Base-by-base conservation (phyloP, 2,797 vertebrate species). In the Thaleichthys pacificus region DNA sequence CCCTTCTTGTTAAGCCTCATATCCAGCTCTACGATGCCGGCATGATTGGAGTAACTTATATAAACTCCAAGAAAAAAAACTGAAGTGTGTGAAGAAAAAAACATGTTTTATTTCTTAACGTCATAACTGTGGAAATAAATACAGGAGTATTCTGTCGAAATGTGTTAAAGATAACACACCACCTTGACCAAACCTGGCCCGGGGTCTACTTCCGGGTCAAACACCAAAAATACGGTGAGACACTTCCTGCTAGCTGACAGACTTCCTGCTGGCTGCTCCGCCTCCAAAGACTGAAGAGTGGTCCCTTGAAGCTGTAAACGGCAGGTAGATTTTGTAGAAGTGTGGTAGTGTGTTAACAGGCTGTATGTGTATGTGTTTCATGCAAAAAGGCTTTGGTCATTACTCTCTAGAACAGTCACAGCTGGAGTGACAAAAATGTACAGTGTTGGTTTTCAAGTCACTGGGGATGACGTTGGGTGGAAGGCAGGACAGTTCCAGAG, bases 31-130 rank as follows among this genome's bases (percentile, higher is more conserved):
- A 57, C 17, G 21, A 57, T n/a, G 17, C n/a, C 54, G 5, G 30
- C 32, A 64, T 19, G 7, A 64, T 38, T 9, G 12, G 35, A 64
- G 19, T 64, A 38, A n/a, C n/a, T 8, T 32, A 3, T 32, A 35
- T 32, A 32, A 26, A 15, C 26, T 28, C 21, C 14, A 63, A 62
- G 17, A 17, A 6, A 30, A 32, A 9, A 12, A 35, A 32, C 62
- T 78, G 65, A 82, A 68, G 7, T 6, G 54, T 77, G 56, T 85
- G 77, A 88, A 89, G 83, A 88, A 89, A 86, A 76, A 82, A 82
- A 86, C 72, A 71, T 85, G 80, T 92, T 92, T 91, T 91, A 91
- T 91, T 74, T 78, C 82, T 71, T 88, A 86, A 74, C 65, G 85
- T 83, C 22, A 30, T 19, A 19, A 86, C 85, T 75, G 84, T 79